Evolutionary conservation across 2,113 vertebrate genomes (phyloP).

Genomic region (Proterorhinus semilunaris): DNA sequence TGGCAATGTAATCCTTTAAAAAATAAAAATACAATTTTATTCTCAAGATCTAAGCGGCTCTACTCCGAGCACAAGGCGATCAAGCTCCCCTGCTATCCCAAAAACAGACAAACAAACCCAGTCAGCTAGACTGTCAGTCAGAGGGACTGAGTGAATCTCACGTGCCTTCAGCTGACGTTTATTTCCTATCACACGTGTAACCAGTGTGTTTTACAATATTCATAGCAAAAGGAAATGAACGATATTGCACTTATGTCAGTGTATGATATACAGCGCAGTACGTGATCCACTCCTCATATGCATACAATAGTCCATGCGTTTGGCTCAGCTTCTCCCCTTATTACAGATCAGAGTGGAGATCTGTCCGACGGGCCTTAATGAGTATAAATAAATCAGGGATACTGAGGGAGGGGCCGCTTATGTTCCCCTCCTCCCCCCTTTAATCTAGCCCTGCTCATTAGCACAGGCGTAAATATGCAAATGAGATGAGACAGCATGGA

Average conservation of each 20-base stretch:
- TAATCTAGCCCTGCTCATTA: constrained; percentile 66
- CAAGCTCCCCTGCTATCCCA: no score
- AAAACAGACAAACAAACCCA: no score
- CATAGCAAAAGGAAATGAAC: not conserved
- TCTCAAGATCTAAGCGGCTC: no score
- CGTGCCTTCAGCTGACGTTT: no score
- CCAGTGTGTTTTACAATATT: not conserved
- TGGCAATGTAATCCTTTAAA: no score
- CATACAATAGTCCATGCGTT: constrained; percentile 12
- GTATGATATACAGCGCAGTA: not conserved
- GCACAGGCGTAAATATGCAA: constrained; percentile 62
- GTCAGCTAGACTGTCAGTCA: no score
- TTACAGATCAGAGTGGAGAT: constrained; percentile 33
- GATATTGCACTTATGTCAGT: not conserved
- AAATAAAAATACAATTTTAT: no score
- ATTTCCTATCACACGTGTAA: not conserved
- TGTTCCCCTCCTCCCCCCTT: constrained; percentile 31
- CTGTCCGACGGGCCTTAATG: constrained; percentile 39
- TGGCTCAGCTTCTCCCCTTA: constrained; percentile 21
- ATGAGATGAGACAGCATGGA: constrained; percentile 68
- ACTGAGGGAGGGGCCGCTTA: constrained; percentile 46
- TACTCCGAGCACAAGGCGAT: no score
- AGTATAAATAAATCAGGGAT: constrained; percentile 60
- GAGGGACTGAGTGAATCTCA: no score
- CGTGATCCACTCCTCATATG: not conserved